Evolutionary conservation across 2,888 invertebrate genomes (phyloP), one percentile per base, ranked within the genome.

Genomic region (Malachius bipustulatus): DNA sequence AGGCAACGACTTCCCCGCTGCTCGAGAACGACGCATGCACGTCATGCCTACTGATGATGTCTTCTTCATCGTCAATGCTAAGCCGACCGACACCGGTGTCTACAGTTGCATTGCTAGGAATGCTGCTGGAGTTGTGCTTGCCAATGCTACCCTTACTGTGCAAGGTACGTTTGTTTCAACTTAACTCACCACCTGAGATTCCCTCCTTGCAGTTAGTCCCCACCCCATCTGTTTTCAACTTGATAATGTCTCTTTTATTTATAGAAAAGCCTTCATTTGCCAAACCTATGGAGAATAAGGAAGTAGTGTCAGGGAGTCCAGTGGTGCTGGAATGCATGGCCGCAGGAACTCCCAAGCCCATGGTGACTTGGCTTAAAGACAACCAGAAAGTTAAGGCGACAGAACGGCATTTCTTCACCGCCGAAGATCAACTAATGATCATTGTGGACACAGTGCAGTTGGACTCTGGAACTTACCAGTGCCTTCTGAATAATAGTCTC

Each of bases 61-160:
- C 2, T 88, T 93, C 58, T 88, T 90, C 55, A 94, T 96, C 48
- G 75, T 88, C n/a, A 79, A 88, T 63, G 87, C 88, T 13, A 89
- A 88, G 60, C 73, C 80, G 1, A 73, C 75, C 19, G 96, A 96
- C 56, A 82, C 84, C 64, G 96, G 96, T 1, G 70, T 88, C 16
- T 96, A 96, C 57, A 90, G 87, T 33, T 96, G 94, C 63, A 89
- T 82, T 4, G 96, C 94, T 1, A 76, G 78, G 52, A 96, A 93
- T 63, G 72, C 78, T 28, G 94, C 91, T 9, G 96, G 94, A 0
- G 74, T 75, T 35, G 81, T 89, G 26, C 75, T 80, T 46, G 80
- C 88, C 2, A 91, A 90, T 66, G 88, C 88, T 13, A 82, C 84
- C 11, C 67, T 94, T 15, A 77, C 78, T 44, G 88, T 94, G 35